phyloP scores from a whole-genome alignment of 1,140 invertebrate species.

The Amyelois transitella region DNA sequence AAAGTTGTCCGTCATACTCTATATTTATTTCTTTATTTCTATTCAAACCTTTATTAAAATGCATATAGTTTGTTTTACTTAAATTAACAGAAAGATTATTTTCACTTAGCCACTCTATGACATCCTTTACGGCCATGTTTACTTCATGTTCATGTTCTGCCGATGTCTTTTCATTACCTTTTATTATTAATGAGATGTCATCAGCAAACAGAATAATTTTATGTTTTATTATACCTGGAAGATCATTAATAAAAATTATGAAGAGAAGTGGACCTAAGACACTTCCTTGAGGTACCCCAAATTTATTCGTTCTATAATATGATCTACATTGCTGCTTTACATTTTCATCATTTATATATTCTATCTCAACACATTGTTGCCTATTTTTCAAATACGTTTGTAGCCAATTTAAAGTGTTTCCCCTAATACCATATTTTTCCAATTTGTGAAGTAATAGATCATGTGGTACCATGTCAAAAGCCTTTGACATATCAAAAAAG shows the following conservation, averaged over 20 bases:
- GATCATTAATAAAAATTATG: slow-evolving; percentile 14
- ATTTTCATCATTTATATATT: background rate
- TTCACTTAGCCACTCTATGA: slow-evolving; percentile 1
- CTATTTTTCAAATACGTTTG: slow-evolving; percentile 1
- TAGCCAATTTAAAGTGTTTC: slow-evolving; percentile 1
- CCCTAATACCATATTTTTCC: slow-evolving; percentile 25
- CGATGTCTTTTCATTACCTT: background rate
- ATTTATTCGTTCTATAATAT: background rate
- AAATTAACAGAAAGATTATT: slow-evolving; percentile 7
- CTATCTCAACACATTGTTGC: slow-evolving; percentile 2
- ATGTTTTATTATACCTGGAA: background rate
- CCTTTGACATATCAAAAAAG: slow-evolving; percentile 36
- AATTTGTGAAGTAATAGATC: slow-evolving; percentile 26
- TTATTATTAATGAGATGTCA: slow-evolving; percentile 1
- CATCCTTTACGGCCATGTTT: background rate
- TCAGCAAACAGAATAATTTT: slow-evolving; percentile 8
- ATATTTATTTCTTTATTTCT: background rate
- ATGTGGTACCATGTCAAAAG: slow-evolving; percentile 39
- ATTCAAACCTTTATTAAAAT: background rate
- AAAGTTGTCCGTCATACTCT: background rate
- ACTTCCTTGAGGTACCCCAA: slow-evolving; percentile 7
- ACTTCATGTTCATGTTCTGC: background rate
- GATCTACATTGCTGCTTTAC: background rate
- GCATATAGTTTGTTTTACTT: slow-evolving; percentile 2
- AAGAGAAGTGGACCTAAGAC: slow-evolving; percentile 9